Evolutionary conservation across 2,888 invertebrate species (phyloP), one percentile per base, ranked within the genome.

Genomic region (Keiferia lycopersicella): DNA sequence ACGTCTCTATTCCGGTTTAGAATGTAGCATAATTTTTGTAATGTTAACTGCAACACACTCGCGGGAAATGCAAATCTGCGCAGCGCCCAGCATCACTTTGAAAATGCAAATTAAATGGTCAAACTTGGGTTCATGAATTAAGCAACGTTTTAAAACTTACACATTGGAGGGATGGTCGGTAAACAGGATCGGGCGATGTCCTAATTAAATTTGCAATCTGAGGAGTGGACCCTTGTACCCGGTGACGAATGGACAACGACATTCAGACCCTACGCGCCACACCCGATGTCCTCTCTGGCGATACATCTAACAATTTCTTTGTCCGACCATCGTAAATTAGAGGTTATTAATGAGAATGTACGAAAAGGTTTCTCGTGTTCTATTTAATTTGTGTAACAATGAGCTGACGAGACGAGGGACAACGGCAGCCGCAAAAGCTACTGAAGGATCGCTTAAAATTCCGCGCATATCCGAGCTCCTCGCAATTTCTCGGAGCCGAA

Each of bases 31-130:
- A 80, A 78, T 76, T 78, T 76, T 73, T 69, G 75, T 75, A 72
- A 69, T 71, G 76, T 71, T 78, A 75, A 78, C 81, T 82, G 83
- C 81, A 81, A 80, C 83, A 83, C 78, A 80, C 74, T 18, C 20
- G 20, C 80, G 75, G 79, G 74, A 78, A 81, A 88, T 87, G 87
- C 84, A 87, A 88, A 88, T 84, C 69, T 69, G 71, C 76, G 78
- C 73, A 79, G 72, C 73, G 76, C 71, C 76, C 72, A 77, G 81
- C 80, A 84, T 82, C 79, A 82, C 80, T 86, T 82, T 78, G 80
- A 82, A 87, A 87, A 88, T 89, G 87, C 81, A 86, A 88, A 89
- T 88, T 82, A 81, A 84, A 85, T 81, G 87, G 88, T 84, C 87
- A 84, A 83, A 86, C 82, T 80, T 80, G 72, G 78, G 83, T 83